A percentile compares a stretch with the other conserved stretches of the same genome.
These are phyloP conservation scores for Ochlodes sylvanus DNA, from an alignment of 2,888 invertebrate genomes.

Conservation along the genomic window DNA sequence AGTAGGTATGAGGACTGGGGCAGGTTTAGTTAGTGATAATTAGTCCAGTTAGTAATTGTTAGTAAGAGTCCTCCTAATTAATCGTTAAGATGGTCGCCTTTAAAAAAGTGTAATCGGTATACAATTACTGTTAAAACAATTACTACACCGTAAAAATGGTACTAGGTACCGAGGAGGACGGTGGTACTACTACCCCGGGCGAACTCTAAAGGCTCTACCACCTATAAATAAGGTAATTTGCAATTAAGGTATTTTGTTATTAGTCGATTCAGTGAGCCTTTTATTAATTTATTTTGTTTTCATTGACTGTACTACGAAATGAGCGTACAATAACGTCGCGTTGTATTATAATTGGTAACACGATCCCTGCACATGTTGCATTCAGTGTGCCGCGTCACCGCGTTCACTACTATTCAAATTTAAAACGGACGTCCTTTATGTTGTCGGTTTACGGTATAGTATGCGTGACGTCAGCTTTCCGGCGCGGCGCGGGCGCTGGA, in stretches of 20 bases:
- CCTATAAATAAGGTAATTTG: conserved; percentile 61
- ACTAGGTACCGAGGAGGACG: too few species aligned
- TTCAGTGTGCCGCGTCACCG: conserved; percentile 57
- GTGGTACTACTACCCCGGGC: conserved; percentile 28
- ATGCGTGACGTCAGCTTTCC: conserved; percentile 73
- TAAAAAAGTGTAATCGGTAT: too few species aligned
- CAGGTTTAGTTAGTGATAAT: too few species aligned
- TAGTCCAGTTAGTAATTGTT: too few species aligned
- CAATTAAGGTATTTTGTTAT: conserved; percentile 44
- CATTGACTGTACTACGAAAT: conserved; percentile 29
- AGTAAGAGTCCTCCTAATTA: too few species aligned
- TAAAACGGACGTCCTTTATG: conserved; percentile 68
- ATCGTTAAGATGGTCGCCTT: too few species aligned
- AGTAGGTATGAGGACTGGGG: too few species aligned
- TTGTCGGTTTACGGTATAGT: conserved; percentile 64
- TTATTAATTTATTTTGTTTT: conserved; percentile 33
- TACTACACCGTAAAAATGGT: too few species aligned
- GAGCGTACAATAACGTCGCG: conserved; percentile 21
- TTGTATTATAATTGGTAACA: conserved; percentile 44
- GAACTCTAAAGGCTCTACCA: conserved; percentile 64
- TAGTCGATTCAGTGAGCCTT: conserved; percentile 19
- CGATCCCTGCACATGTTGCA: conserved; percentile 53
- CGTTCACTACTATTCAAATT: conserved; percentile 60
- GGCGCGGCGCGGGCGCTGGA: conserved; percentile 60
- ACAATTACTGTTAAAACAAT: too few species aligned